Evolutionary conservation across 2,113 vertebrate genomes (phyloP), one percentile per base, ranked within the genome.

Genomic region (Cyprinodon tularosa): DNA sequence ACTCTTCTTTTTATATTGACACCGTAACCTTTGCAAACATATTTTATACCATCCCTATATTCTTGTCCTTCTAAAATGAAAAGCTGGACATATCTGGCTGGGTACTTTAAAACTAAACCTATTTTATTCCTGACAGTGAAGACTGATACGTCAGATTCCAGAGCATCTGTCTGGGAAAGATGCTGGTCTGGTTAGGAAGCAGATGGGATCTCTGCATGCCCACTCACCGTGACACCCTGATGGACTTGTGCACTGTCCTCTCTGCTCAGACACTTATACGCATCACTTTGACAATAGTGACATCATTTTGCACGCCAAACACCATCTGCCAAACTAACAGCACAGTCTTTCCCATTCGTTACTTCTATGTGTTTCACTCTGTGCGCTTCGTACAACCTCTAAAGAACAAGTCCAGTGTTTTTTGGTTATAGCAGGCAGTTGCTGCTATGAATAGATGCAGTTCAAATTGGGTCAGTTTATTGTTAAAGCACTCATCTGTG

Each of bases 391-490:
- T 80, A 69, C 69, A 48, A 62, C 72, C 71, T 36, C 71, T 63
- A 17, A 63, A 86, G 81, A 86, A 85, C 77, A 77, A 83, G 77
- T 79, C 82, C 80, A 85, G 86, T 76, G 76, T 88, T 90, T 89
- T 90, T 83, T 77, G 73, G 81, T 74, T 62, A 37, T 66, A 39
- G 86, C 60, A 8, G 62, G 22, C 70, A 74, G 75, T 90, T 90
- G 86, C 88, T 84, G 80, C 90, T 92, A 92, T 88, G 89, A 92
- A 94, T 93, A 94, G 89, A 83, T 11, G 57, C 48, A 77, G 86
- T 91, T 86, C 57, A 86, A 94, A 94, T 89, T 93, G 89, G 93
- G 93, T 91, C 91, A 90, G 86, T 91, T 92, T 91, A 91, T 93
- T 68, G 88, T 89, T 76, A 88, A 89, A 86, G 90, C 93, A 90